Base-by-base conservation (phyloP, 2,888 invertebrate species). In the Nomada fucata region DNA sequence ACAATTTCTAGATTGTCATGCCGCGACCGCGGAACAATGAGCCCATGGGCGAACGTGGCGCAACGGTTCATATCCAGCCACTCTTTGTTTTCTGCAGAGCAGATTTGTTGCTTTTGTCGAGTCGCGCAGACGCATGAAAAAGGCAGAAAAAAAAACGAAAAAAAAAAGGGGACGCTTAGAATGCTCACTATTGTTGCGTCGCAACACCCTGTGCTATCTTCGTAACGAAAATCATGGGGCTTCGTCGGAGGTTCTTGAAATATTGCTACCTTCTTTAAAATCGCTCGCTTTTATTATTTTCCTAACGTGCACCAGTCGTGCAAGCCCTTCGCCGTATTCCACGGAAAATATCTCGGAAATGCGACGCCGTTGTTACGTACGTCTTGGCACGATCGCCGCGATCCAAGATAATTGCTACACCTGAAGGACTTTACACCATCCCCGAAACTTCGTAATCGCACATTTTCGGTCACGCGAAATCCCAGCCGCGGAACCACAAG, bases 51-150 rank as follows among this genome's bases (percentile, higher is more conserved):
- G 77, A 77, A 68, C 77, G 79, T 67, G 60, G 65, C 70, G 74
- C 79, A 68, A 13, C 72, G 74, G 55, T 79, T 74, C 74, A 74
- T 79, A 70, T 79, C 47, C 82, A 79, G 29, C 67, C 67, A 15
- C 61, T 71, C 57, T 71, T 71, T 77, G 67, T 76, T 67, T 52
- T 42, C 65, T 59, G 50, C 69, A 70, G 70, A 74, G 67, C 55
- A 74, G 76, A 76, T 77, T 83, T 60, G 59, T 52, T 29, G 84
- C 84, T 80, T 83, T 86, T 86, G 83, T 85, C 72, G 70, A 52
- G 67, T 42, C 47, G 84, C 70, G 68, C 65, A 75, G 77, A 82
- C 82, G 79, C 73, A 74, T 57, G 72, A 36, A 36, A 36, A 36
- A 36, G 7, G 36, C 36, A 36, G 36, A 36, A 36, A 7, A 36